Evolutionary conservation across 1,140 invertebrate species (phyloP).

Genomic region (Sipha flava): DNA sequence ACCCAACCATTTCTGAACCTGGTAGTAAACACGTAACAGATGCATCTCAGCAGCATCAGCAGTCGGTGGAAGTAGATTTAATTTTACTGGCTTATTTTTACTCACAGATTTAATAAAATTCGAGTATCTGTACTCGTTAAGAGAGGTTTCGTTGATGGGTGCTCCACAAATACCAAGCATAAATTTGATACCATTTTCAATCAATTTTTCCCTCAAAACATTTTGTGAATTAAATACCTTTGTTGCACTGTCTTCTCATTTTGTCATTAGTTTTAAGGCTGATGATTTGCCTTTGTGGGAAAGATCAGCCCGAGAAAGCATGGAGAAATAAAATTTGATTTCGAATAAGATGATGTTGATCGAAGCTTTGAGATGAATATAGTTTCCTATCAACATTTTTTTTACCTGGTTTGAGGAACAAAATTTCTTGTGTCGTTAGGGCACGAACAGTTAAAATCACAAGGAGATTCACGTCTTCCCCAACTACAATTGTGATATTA

Average conservation of each 20-base stretch:
- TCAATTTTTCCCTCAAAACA: background rate
- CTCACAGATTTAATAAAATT: background rate
- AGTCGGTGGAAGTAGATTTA: background rate
- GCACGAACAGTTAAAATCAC: constrained; percentile 26
- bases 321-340: constrained; percentile 34
- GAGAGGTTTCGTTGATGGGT: no score
- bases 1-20: constrained; percentile 26
- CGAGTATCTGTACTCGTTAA: no score
- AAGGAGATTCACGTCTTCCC: constrained; percentile 35
- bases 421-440: background rate
- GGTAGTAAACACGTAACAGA: constrained; percentile 14
- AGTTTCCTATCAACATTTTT: background rate
- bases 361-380: background rate
- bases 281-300: constrained; percentile 33
- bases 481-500: constrained; percentile 25
- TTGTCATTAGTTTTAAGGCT: background rate
- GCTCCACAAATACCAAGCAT: constrained; percentile 20
- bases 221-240: background rate
- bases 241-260: background rate
- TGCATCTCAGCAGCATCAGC: background rate
- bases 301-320: constrained; percentile 34
- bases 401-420: background rate
- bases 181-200: background rate
- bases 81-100: background rate
- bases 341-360: background rate